Conservation (phyloP, 2,113 vertebrate genomes). For the Lophotis ruficrista region DNA sequence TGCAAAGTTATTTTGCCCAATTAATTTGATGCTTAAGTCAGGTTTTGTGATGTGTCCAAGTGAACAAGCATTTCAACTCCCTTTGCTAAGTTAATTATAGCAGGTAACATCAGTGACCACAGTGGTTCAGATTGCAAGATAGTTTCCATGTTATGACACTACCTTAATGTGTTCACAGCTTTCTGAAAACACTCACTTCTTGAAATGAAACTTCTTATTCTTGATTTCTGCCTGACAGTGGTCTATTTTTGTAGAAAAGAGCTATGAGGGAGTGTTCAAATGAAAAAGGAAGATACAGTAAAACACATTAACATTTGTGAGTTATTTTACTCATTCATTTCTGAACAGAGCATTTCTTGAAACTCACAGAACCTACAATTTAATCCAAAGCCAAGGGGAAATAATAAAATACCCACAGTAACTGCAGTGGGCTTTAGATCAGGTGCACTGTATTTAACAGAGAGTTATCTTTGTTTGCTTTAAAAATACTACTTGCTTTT, state of each 20-base stretch:
- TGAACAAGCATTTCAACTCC: background rate
- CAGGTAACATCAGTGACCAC: background rate
- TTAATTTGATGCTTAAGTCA: background rate
- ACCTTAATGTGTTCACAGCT: background rate
- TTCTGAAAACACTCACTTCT: conserved; percentile 33
- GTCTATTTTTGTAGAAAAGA: background rate
- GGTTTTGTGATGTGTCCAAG: background rate
- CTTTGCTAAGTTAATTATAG: conserved; percentile 14
- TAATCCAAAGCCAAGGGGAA: background rate
- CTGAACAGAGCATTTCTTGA: background rate
- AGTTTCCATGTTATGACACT: background rate
- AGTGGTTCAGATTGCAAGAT: background rate
- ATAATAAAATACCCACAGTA: background rate
- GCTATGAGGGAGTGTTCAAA: background rate
- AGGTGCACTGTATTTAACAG: background rate
- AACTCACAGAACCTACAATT: background rate
- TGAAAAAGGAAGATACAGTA: background rate
- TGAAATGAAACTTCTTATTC: conserved; percentile 6
- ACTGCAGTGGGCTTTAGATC: background rate
- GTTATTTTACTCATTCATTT: background rate
- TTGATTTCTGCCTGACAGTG: background rate
- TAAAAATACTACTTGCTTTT: background rate
- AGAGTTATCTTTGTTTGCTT: background rate
- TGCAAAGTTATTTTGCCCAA: background rate
- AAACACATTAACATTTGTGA: background rate